A percentile compares a stretch with the other conserved stretches of the same genome.
phyloP scores from a whole-genome alignment of 2,888 invertebrate species.

The Ennomos erosarius region DNA sequence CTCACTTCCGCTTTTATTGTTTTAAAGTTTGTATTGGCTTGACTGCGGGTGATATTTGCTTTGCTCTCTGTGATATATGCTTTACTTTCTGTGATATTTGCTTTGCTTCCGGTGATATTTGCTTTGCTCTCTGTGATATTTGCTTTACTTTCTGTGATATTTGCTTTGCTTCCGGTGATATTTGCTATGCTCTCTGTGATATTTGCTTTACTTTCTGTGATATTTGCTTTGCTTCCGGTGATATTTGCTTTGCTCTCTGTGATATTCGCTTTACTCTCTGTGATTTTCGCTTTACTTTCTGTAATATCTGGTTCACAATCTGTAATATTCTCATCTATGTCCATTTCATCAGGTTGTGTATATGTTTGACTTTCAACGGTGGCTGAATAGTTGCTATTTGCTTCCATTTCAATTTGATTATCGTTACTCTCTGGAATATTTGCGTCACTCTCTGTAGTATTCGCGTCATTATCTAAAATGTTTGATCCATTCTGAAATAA shows the following conservation, averaged over 20 bases:
- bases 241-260: background rate
- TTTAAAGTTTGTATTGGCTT: background rate
- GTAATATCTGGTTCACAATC: background rate
- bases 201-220: background rate
- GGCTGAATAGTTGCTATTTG: background rate
- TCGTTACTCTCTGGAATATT: background rate
- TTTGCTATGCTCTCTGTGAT: background rate
- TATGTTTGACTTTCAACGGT: too few relatives aligned
- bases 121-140: background rate
- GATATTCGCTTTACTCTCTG: background rate
- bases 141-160: background rate
- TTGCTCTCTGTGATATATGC: background rate
- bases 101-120: background rate
- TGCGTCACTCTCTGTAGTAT: background rate
- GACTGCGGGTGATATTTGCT: background rate
- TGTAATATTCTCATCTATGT: too few relatives aligned
- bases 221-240: background rate
- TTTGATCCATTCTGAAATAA: too few relatives aligned
- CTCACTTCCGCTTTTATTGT: slow-evolving; percentile 17
- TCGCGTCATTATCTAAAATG: too few relatives aligned
- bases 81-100: background rate
- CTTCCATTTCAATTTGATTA: background rate
- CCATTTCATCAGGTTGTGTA: too few relatives aligned
- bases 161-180: background rate
- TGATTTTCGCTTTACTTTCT: background rate